phyloP scores from a whole-genome alignment of 2,113 vertebrate species.

The Steatornis caripensis region DNA sequence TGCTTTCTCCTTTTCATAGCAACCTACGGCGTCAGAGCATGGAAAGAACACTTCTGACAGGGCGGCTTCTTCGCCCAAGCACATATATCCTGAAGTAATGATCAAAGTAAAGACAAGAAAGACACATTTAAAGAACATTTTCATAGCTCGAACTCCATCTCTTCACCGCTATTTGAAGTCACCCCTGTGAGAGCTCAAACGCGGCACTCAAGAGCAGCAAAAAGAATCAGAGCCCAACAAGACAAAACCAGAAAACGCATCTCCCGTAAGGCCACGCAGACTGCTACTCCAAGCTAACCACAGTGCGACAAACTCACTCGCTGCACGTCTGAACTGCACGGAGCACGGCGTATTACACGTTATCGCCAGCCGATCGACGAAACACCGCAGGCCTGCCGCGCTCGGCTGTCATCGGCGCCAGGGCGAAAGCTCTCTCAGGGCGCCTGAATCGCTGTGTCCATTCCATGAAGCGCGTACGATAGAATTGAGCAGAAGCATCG shows the following conservation, averaged over 20 bases:
- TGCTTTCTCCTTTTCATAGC: neutral
- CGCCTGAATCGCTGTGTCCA: no score
- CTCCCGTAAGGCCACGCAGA: neutral
- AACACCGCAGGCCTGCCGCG: neutral
- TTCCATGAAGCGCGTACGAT: no score
- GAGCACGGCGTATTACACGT: fast-evolving
- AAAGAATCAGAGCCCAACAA: neutral
- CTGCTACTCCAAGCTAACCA: neutral
- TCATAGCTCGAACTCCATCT: neutral
- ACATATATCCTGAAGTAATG: neutral
- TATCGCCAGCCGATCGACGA: neutral
- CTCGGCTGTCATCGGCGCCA: neutral
- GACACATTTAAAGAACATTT: neutral
- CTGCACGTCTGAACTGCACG: fast-evolving
- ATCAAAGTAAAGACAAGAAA: neutral
- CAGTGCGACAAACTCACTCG: neutral
- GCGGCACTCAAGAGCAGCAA: neutral
- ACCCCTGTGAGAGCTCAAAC: neutral
- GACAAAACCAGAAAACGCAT: neutral
- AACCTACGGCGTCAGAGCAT: neutral
- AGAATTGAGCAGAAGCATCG: fast-evolving
- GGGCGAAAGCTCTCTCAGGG: neutral
- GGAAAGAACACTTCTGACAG: neutral
- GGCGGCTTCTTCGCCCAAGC: neutral
- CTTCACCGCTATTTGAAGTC: neutral